These are phyloP conservation scores for Chloropsis cyanopogon DNA, from an alignment of 2,113 vertebrate genomes.

Conservation along the genomic window DNA sequence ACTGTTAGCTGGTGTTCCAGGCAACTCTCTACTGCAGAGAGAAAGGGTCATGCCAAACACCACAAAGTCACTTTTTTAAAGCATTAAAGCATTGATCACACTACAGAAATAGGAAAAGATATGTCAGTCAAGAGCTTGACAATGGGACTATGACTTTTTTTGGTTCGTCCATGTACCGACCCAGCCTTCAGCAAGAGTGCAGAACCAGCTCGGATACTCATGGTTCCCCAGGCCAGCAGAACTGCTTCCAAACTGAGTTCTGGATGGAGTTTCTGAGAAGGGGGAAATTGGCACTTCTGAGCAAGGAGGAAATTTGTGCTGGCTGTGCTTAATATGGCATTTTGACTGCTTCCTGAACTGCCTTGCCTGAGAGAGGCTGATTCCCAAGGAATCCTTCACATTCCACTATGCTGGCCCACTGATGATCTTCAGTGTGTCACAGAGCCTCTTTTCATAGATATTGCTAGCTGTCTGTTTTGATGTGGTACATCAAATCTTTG, in stretches of 20 bases:
- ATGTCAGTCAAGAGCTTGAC: neutral
- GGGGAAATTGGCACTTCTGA: neutral
- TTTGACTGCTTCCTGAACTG: neutral
- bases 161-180: rapidly evolving
- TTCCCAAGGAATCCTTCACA: neutral
- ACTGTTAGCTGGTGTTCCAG: neutral
- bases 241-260: neutral
- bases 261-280: neutral
- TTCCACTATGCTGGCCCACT: neutral
- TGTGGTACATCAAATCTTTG: neutral
- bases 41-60: neutral
- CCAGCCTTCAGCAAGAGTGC: neutral
- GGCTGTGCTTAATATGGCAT: neutral
- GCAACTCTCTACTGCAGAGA: neutral
- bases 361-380: neutral
- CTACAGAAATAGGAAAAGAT: neutral
- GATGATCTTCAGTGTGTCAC: neutral
- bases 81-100: neutral
- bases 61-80: neutral
- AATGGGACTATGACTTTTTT: neutral
- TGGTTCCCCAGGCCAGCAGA: neutral
- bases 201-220: neutral
- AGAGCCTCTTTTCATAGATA: neutral
- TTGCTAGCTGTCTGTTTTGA: neutral
- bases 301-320: neutral